Percentiles rank a stretch among this genome's conserved stretches.
These are phyloP conservation scores for Mesocentrotus franciscanus DNA, from an alignment of 53 echinoderm and acorn worm genomes.

Conservation along the genomic window DNA sequence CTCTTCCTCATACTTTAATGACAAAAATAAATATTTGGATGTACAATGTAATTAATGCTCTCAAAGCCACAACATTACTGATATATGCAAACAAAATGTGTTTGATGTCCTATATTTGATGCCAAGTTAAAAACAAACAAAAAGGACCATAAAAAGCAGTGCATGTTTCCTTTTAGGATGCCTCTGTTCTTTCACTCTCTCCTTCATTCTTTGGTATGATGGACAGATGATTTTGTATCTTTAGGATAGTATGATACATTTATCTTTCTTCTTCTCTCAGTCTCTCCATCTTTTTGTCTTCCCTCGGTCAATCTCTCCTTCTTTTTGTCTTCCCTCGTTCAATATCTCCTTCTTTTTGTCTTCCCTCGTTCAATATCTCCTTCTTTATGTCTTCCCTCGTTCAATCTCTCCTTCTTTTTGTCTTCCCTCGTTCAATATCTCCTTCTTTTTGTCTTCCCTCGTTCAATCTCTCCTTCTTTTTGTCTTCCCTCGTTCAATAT, in stretches of 20 bases:
- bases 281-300: no score
- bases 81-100: not conserved
- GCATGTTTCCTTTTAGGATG: no score
- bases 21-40: not conserved
- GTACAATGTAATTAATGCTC: not conserved
- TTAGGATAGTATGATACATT: no score
- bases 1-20: not conserved
- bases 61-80: not conserved
- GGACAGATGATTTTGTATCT: no score
- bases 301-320: constrained; percentile 74
- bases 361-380: constrained; percentile 79
- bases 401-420: constrained; percentile 89
- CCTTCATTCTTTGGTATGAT: no score
- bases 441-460: no score
- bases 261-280: no score
- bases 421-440: constrained; percentile 80
- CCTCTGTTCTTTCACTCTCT: no score
- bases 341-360: constrained; percentile 93
- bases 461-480: constrained; percentile 84
- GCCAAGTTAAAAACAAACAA: no score
- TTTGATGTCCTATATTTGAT: not conserved
- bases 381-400: no score
- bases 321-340: no score
- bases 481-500: constrained; percentile 75
- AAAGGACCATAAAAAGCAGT: no score